A percentile compares a stretch with the other conserved stretches of the same genome.
These are phyloP conservation scores for Pluvianellus socialis DNA, from an alignment of 2,113 vertebrate genomes.

Conservation along the genomic window DNA sequence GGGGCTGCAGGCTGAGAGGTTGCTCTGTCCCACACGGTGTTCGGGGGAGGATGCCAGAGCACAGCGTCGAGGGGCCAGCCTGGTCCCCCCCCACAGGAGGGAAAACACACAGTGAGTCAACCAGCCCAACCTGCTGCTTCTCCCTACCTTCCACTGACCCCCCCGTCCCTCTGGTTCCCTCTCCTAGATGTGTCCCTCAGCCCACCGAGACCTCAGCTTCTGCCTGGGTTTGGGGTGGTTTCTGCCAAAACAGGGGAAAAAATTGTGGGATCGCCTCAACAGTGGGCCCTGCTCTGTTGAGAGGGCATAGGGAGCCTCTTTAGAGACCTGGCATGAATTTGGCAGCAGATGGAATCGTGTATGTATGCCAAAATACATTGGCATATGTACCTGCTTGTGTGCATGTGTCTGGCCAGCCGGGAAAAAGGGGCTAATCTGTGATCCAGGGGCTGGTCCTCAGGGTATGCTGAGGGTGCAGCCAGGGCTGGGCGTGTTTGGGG, in stretches of 20 bases:
- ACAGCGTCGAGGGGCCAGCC: accelerated
- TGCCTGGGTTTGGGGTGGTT: neutral
- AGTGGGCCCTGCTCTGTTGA: accelerated
- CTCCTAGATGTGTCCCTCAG: neutral
- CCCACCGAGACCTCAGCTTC: neutral
- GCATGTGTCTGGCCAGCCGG: accelerated
- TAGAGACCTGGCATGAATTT: accelerated
- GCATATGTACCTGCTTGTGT: neutral
- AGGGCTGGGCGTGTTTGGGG: neutral
- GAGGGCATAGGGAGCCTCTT: neutral
- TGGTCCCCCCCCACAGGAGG: neutral
- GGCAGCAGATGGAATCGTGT: neutral
- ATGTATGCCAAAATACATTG: no score
- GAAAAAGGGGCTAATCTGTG: neutral
- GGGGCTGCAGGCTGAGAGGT: neutral
- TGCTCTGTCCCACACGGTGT: accelerated
- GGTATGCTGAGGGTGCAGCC: no score
- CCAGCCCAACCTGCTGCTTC: neutral
- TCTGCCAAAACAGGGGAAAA: neutral
- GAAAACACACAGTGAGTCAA: neutral
- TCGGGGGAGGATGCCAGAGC: no score
- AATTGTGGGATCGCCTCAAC: accelerated
- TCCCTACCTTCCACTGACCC: neutral
- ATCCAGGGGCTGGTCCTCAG: accelerated
- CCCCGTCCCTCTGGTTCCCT: accelerated